Evolutionary conservation across 2,888 invertebrate species (phyloP).

Genomic region (Plemyria rubiginata): DNA sequence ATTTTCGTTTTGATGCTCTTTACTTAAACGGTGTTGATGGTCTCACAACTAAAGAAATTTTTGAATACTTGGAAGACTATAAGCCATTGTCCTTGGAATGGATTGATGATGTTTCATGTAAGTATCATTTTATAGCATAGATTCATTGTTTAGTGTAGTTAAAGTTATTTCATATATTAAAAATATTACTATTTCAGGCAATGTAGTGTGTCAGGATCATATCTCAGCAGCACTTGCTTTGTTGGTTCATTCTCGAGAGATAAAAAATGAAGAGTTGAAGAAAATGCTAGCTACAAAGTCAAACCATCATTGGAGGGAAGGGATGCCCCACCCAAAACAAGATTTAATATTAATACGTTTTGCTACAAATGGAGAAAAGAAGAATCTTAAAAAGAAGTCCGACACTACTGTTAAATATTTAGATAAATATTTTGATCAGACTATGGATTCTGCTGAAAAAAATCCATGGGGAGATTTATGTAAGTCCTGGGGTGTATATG

Average conservation of each 20-base stretch:
- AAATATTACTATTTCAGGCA: conserved; percentile 75
- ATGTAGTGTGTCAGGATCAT: conserved; percentile 87
- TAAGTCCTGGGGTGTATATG: conserved; percentile 88
- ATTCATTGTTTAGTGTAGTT: background rate
- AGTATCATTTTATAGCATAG: conserved; percentile 51
- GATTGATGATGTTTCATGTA: conserved; percentile 92
- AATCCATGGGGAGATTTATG: conserved; percentile 91
- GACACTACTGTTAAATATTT: conserved; percentile 46
- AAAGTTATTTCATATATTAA: no score
- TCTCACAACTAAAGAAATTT: conserved; percentile 91
- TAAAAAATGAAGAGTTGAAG: conserved; percentile 67
- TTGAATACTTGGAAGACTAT: conserved; percentile 91
- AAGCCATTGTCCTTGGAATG: conserved; percentile 92
- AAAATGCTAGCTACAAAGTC: conserved; percentile 79
- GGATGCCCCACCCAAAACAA: conserved; percentile 86
- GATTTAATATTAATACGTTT: conserved; percentile 90
- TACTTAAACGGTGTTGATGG: conserved; percentile 91
- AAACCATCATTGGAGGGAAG: conserved; percentile 91
- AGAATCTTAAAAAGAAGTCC: conserved; percentile 81
- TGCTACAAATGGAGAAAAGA: conserved; percentile 90
- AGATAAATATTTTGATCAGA: conserved; percentile 57
- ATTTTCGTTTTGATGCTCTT: conserved; percentile 89
- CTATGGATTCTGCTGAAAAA: conserved; percentile 69
- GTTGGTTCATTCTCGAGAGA: conserved; percentile 82
- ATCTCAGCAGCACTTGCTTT: conserved; percentile 86